These are phyloP conservation scores for Phytoseiulus persimilis DNA, from an alignment of 2,888 invertebrate genomes.

Conservation along the genomic window DNA sequence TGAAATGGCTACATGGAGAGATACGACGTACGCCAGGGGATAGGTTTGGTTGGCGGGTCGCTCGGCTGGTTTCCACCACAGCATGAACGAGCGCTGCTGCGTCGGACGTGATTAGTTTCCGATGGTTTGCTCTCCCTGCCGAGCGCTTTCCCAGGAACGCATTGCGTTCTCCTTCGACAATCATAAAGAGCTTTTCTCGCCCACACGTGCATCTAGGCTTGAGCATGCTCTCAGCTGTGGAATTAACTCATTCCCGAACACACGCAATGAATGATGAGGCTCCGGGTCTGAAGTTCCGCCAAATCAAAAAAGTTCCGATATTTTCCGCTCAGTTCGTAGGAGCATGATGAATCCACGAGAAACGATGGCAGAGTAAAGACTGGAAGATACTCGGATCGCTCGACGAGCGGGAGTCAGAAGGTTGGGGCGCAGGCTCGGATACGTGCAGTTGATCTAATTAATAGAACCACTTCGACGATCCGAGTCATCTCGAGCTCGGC, in stretches of 20 bases:
- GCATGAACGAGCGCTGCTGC: background rate
- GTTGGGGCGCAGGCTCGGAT: too few species aligned
- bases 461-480: background rate
- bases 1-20: background rate
- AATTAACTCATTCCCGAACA: too few species aligned
- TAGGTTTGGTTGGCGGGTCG: background rate
- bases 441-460: background rate
- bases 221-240: background rate
- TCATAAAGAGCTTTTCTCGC: background rate
- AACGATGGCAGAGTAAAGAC: too few species aligned
- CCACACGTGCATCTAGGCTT: background rate
- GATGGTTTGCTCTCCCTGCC: background rate
- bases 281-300: too few species aligned
- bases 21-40: background rate
- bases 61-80: background rate
- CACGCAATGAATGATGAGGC: too few species aligned
- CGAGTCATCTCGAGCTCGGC: background rate
- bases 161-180: background rate
- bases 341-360: too few species aligned
- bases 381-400: too few species aligned
- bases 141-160: background rate
- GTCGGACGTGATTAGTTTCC: background rate
- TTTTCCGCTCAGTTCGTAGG: too few species aligned
- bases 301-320: too few species aligned
- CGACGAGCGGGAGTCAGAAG: too few species aligned